These are phyloP conservation scores for Syngnathus rostellatus DNA, from an alignment of 2,797 vertebrate species.

Conservation along the genomic window DNA sequence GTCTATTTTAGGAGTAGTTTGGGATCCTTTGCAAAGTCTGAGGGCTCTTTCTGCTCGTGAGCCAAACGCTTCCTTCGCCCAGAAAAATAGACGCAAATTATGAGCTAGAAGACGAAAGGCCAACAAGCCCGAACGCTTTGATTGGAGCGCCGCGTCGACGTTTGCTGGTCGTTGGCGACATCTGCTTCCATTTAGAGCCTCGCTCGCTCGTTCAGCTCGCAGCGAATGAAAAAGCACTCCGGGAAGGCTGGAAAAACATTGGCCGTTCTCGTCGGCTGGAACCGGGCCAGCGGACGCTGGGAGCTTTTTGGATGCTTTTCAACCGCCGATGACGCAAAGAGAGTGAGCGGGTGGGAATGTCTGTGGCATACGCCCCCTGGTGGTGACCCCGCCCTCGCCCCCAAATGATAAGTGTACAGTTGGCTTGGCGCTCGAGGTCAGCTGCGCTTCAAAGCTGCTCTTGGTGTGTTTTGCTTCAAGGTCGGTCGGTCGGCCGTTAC, in stretches of 20 bases:
- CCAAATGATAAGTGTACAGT: neutral
- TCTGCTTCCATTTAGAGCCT: slow-evolving; percentile 77
- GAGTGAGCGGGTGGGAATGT: slow-evolving; percentile 16
- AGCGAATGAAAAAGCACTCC: slow-evolving; percentile 33
- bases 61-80: slow-evolving; percentile 1
- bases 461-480: neutral
- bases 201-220: slow-evolving; percentile 57
- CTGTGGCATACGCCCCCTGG: neutral
- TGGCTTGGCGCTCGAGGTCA: neutral
- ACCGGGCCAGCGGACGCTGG: slow-evolving; percentile 14
- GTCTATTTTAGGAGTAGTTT: no score
- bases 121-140: slow-evolving; percentile 33
- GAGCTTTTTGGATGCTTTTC: neutral
- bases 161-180: slow-evolving; percentile 53
- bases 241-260: slow-evolving; percentile 56
- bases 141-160: slow-evolving; percentile 71
- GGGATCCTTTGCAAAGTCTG: no score
- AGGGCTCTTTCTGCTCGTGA: no score
- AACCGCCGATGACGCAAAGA: slow-evolving; percentile 11
- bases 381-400: neutral
- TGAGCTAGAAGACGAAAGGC: slow-evolving; percentile 32
- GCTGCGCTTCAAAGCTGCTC: neutral
- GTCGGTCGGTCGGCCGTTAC: no score
- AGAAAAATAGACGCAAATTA: slow-evolving; percentile 61
- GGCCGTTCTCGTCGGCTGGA: slow-evolving; percentile 57